These are phyloP conservation scores for Xerus inauris DNA, from an alignment of 2,113 vertebrate genomes.

Conservation along the genomic window DNA sequence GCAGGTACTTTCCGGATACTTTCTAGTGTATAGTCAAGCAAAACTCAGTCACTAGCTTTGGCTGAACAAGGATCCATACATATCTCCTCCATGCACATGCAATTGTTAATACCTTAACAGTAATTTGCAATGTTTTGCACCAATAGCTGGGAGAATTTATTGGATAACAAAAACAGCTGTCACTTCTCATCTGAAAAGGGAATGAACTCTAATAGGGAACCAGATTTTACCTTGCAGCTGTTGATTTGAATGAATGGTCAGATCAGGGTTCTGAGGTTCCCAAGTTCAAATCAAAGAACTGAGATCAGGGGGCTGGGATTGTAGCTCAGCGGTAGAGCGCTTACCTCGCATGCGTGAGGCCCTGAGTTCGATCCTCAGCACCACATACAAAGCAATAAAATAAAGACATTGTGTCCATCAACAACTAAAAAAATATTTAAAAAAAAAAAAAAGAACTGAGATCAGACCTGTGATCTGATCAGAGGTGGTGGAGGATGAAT, in stretches of 20 bases:
- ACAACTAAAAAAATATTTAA: too few species aligned
- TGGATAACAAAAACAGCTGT: background rate
- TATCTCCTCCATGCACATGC: background rate
- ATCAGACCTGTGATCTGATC: background rate
- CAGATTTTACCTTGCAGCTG: constrained; percentile 11
- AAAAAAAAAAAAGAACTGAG: background rate
- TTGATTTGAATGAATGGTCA: constrained; percentile 15
- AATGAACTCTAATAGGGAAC: background rate
- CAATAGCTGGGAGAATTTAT: background rate
- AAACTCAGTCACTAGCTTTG: background rate
- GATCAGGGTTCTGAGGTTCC: constrained; percentile 13
- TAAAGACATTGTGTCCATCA: too few species aligned
- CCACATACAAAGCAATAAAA: too few species aligned
- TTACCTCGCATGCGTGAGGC: too few species aligned
- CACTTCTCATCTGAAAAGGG: background rate
- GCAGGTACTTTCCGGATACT: background rate
- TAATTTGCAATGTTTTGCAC: background rate
- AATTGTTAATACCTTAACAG: background rate
- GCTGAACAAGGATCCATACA: background rate
- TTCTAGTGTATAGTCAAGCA: background rate
- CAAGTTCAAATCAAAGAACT: background rate
- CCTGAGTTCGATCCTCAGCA: too few species aligned
- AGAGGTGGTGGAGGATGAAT: background rate
- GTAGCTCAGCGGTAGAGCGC: too few species aligned
- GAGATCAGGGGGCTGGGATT: too few species aligned